Conservation (phyloP, 2,113 vertebrate species). For the Cynopterus brachyotis region DNA sequence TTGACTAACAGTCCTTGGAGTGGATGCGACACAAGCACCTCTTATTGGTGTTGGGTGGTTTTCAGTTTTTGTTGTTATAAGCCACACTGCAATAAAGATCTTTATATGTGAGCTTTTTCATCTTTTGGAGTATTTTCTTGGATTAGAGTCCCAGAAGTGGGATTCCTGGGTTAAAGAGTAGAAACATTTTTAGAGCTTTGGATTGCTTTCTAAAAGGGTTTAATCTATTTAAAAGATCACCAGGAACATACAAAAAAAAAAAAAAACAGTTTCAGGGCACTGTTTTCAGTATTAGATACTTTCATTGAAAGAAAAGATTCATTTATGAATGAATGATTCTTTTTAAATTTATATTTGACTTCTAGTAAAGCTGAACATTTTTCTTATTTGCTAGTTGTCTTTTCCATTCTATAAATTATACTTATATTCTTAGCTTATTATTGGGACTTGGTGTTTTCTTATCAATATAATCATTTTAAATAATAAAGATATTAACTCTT, state of each 20-base stretch:
- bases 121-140: neutral
- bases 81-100: neutral
- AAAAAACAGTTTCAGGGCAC: neutral
- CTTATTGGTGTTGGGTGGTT: neutral
- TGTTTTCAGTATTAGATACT: neutral
- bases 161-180: neutral
- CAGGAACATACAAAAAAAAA: neutral
- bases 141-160: neutral
- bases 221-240: neutral
- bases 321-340: neutral
- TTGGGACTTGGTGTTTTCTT: neutral
- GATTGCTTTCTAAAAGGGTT: slow-evolving; percentile 26
- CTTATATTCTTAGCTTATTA: neutral
- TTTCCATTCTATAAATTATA: slow-evolving; percentile 34
- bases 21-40: neutral
- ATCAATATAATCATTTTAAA: slow-evolving; percentile 39
- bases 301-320: neutral
- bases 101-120: neutral
- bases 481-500: slow-evolving; percentile 44
- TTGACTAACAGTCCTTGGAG: neutral
- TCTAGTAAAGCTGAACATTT: neutral
- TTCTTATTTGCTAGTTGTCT: neutral
- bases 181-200: slow-evolving; percentile 33
- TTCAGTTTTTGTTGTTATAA: neutral
- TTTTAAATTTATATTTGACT: neutral